Conservation (phyloP, 1,140 invertebrate species). For the Halictus rubicundus region DNA sequence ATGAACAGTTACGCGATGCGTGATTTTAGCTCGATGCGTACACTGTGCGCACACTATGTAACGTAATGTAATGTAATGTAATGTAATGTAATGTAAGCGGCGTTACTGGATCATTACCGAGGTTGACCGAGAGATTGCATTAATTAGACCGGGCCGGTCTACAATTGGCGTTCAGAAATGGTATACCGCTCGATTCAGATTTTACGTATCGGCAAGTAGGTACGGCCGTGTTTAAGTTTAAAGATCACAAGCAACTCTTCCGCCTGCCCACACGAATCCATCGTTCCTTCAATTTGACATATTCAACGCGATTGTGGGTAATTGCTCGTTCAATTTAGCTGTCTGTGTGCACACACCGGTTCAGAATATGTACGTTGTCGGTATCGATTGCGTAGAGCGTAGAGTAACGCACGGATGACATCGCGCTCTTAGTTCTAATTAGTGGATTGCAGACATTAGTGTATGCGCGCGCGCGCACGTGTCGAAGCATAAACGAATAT, state of each 20-base stretch:
- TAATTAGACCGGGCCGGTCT: constrained; percentile 28
- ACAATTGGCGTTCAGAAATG: constrained; percentile 34
- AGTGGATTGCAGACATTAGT: too few relatives aligned
- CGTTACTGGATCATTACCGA: constrained; percentile 43
- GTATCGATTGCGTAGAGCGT: too few relatives aligned
- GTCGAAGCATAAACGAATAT: too few relatives aligned
- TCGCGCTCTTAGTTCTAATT: too few relatives aligned
- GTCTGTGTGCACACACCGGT: too few relatives aligned
- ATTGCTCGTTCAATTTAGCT: too few relatives aligned
- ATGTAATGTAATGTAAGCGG: constrained; percentile 30
- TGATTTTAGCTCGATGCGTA: background rate
- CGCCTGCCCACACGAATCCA: too few relatives aligned
- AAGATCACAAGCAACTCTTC: background rate
- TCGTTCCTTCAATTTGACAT: too few relatives aligned
- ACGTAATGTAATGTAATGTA: constrained; percentile 29
- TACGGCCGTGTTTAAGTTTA: background rate
- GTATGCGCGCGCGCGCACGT: too few relatives aligned
- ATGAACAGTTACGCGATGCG: background rate
- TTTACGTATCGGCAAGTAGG: background rate
- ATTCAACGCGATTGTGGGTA: too few relatives aligned
- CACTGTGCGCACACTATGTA: background rate
- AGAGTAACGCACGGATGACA: too few relatives aligned
- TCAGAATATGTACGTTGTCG: too few relatives aligned
- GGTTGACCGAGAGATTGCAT: constrained; percentile 25
- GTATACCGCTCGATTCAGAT: background rate